Percentiles rank a stretch among this genome's conserved stretches.
Conservation (phyloP, 2,113 vertebrate genomes). For the Campylomormyrus numenius region DNA sequence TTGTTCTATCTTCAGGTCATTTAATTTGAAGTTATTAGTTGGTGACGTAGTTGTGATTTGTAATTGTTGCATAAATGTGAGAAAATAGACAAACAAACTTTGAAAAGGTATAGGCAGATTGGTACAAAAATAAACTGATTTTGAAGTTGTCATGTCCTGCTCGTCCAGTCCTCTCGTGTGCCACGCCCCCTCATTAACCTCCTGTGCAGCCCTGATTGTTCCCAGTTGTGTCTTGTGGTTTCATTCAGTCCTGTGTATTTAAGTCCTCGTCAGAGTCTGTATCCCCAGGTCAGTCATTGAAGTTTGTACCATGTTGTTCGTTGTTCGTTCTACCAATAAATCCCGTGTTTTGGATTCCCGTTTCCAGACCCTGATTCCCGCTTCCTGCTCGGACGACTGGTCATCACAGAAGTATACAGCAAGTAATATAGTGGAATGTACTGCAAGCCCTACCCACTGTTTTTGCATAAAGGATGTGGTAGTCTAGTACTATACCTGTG, state of each 20-base stretch:
- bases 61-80: background rate
- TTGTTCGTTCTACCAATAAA: too few species aligned
- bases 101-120: background rate
- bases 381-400: too few species aligned
- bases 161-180: too few species aligned
- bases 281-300: too few species aligned
- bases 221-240: too few species aligned
- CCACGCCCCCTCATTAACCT: too few species aligned
- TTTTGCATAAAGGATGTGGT: background rate
- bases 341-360: too few species aligned
- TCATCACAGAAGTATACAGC: background rate
- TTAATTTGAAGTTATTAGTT: background rate
- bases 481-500: background rate
- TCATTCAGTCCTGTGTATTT: too few species aligned
- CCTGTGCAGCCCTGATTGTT: too few species aligned
- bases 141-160: background rate
- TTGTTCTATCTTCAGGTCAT: background rate
- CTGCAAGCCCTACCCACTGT: background rate
- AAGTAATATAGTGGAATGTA: background rate
- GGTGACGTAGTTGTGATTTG: background rate
- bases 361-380: too few species aligned
- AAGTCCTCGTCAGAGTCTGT: too few species aligned
- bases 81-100: background rate
- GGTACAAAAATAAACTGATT: background rate
- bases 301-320: too few species aligned